Evolutionary conservation across 1,140 invertebrate genomes (phyloP).

Genomic region (Aphidius ervi): DNA sequence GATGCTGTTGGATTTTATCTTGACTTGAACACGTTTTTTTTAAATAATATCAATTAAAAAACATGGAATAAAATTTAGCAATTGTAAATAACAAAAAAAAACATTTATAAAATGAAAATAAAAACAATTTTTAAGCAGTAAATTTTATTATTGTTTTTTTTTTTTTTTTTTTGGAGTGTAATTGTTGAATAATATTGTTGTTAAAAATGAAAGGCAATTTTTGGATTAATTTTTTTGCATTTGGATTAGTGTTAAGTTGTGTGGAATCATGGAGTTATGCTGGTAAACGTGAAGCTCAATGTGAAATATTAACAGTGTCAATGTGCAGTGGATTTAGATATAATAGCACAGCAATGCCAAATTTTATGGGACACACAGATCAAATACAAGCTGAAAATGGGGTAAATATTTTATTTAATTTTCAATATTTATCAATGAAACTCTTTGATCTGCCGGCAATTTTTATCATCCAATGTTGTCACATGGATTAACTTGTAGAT

Average conservation of each 20-base stretch:
- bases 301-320: slow-evolving; percentile 75
- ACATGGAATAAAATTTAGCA: too few species aligned
- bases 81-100: too few species aligned
- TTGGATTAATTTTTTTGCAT: too few species aligned
- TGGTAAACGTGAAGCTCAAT: slow-evolving; percentile 52
- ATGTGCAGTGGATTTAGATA: slow-evolving; percentile 80
- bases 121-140: too few species aligned
- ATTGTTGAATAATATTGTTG: too few species aligned
- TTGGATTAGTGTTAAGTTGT: slow-evolving; percentile 21
- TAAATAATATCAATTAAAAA: too few species aligned
- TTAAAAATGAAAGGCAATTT: too few species aligned
- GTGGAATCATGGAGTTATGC: slow-evolving; percentile 36
- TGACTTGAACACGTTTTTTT: too few species aligned
- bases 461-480: not conserved
- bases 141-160: too few species aligned
- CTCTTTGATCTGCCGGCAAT: not conserved
- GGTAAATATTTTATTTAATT: slow-evolving; percentile 52
- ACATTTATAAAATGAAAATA: too few species aligned
- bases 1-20: too few species aligned
- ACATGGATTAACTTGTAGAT: slow-evolving; percentile 10
- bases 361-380: slow-evolving; percentile 72
- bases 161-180: too few species aligned
- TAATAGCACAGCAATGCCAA: slow-evolving; percentile 85
- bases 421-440: not conserved
- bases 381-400: slow-evolving; percentile 69